A percentile compares a stretch with the other conserved stretches of the same genome.
Conservation (phyloP, 2,888 invertebrate species). For the Cephus spinipes region DNA sequence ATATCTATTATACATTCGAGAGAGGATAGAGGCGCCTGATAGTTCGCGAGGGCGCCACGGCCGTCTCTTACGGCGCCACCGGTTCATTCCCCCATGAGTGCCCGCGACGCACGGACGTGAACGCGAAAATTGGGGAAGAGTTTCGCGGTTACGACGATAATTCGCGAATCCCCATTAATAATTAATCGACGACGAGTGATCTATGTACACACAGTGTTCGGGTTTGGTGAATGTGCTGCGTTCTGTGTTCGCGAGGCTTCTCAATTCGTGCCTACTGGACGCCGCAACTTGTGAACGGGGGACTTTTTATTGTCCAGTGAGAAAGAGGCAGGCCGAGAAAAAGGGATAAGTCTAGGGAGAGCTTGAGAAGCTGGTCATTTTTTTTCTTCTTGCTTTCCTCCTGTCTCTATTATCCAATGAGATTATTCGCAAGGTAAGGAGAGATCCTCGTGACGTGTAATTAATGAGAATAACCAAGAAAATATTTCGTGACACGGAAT, state of each 20-base stretch:
- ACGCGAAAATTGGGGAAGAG: conserved; percentile 17
- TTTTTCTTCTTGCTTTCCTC: not conserved
- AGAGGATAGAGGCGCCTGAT: conserved; percentile 20
- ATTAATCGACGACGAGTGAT: not conserved
- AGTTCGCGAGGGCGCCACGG: conserved; percentile 49
- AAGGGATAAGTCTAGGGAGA: not conserved
- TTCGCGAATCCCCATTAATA: not conserved
- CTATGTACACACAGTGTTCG: not conserved
- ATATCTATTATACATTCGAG: conserved; percentile 56
- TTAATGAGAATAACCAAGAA: not conserved
- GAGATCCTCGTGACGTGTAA: not conserved
- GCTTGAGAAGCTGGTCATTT: not conserved
- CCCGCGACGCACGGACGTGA: conserved; percentile 54
- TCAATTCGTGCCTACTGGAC: not conserved
- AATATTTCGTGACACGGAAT: not conserved
- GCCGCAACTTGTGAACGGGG: not conserved
- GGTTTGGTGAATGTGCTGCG: not conserved
- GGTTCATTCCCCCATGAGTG: conserved; percentile 59
- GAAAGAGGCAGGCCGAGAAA: not conserved
- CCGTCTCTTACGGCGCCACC: conserved; percentile 55
- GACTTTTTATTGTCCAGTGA: not conserved
- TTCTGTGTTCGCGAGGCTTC: not conserved
- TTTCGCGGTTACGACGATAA: not conserved
- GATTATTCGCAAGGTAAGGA: not conserved
- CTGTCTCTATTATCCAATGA: not conserved